Evolutionary conservation across 2,888 invertebrate species (phyloP).

Genomic region (Tuberolachnus salignus): DNA sequence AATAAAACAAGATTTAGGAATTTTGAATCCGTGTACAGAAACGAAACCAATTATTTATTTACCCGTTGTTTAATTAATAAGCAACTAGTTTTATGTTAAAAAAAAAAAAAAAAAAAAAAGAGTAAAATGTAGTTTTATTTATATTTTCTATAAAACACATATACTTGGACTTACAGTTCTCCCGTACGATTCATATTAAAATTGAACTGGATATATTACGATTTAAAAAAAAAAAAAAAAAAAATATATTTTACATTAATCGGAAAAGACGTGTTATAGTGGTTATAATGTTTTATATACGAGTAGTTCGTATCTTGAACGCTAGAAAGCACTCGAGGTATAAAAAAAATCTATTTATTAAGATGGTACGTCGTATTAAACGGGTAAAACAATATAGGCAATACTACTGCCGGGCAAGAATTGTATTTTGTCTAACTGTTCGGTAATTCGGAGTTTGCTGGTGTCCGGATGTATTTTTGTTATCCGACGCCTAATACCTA

Average conservation of each 20-base stretch:
- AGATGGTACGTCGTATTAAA: not conserved
- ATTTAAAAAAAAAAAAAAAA: too few relatives aligned
- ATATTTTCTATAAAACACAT: too few relatives aligned
- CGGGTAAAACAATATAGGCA: slow-evolving; percentile 11
- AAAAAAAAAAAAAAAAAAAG: too few relatives aligned
- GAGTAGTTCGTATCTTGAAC: not conserved
- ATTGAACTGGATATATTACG: not conserved
- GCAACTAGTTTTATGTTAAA: too few relatives aligned
- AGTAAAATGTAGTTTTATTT: too few relatives aligned
- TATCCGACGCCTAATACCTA: too few relatives aligned
- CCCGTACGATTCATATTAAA: not conserved
- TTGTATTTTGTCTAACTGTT: not conserved
- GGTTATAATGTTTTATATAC: not conserved
- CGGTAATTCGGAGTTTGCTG: not conserved
- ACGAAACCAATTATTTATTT: too few relatives aligned
- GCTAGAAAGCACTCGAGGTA: slow-evolving; percentile 29
- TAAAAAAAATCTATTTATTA: not conserved
- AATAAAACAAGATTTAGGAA: too few relatives aligned
- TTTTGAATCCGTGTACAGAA: too few relatives aligned
- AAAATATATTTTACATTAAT: not conserved
- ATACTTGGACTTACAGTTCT: too few relatives aligned
- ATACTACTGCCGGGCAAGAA: not conserved
- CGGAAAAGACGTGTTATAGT: not conserved
- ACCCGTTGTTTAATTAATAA: too few relatives aligned
- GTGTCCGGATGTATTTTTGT: not conserved